Percentiles rank a stretch among this genome's conserved stretches.
Conservation (phyloP, 2,113 vertebrate genomes). For the Eretmochelys imbricata region DNA sequence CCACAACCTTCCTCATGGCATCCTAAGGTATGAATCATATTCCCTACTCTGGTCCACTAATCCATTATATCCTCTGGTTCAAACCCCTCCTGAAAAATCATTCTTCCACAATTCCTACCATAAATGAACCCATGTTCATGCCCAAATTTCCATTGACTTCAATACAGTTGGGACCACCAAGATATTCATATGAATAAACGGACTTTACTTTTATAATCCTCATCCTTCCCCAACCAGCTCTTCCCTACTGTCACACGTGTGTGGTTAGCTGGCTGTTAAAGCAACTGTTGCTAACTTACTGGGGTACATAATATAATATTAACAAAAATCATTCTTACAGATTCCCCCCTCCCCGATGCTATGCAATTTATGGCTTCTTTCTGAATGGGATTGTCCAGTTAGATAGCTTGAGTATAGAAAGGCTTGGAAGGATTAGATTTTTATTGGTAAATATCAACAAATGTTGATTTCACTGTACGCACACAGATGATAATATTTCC, state of each 20-base stretch:
- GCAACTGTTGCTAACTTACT: not conserved
- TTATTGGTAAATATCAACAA: not conserved
- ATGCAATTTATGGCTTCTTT: not conserved
- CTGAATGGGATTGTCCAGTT: not conserved
- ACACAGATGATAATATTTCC: not conserved
- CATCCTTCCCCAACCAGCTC: conserved; percentile 36
- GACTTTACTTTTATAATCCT: conserved; percentile 40
- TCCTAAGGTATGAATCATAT: not conserved
- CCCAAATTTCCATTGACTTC: conserved; percentile 59
- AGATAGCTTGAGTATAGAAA: not conserved
- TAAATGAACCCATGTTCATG: conserved; percentile 65
- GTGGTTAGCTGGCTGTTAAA: not conserved
- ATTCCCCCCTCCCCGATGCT: not conserved
- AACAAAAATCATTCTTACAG: not conserved
- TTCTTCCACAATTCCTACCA: conserved; percentile 66
- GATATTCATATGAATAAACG: conserved; percentile 35
- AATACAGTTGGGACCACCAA: conserved; percentile 20
- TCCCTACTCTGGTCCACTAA: conserved; percentile 45
- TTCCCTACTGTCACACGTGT: conserved; percentile 25
- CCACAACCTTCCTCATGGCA: not conserved
- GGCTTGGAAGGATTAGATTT: not conserved
- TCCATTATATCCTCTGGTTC: conserved; percentile 42
- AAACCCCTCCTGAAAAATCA: conserved; percentile 52
- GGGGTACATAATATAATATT: not conserved
- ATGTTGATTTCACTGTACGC: not conserved